Percentiles rank a stretch among this genome's conserved stretches.
Conservation (phyloP, 2,888 invertebrate genomes). For the Iphiclides podalirius region DNA sequence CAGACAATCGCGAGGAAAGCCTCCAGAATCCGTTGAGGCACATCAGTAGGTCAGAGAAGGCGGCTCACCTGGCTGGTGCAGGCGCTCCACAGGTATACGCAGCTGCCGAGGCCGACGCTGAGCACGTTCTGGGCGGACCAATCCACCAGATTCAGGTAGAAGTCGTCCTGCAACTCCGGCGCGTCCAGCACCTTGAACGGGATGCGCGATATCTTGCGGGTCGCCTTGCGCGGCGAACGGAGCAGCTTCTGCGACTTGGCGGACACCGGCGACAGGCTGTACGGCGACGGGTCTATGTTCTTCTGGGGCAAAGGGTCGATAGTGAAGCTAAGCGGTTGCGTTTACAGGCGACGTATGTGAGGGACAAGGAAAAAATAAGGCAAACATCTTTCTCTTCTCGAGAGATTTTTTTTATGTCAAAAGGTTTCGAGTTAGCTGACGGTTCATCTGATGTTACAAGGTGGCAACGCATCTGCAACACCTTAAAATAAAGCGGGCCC, state of each 20-base stretch:
- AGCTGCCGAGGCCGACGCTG: conserved; percentile 97
- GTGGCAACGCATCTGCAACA: no score
- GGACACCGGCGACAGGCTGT: conserved; percentile 96
- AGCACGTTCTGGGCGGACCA: conserved; percentile 99
- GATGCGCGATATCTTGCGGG: conserved; percentile 98
- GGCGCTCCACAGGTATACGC: conserved; percentile 99
- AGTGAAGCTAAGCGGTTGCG: neutral
- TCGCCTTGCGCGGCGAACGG: conserved; percentile 97
- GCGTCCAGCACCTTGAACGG: conserved; percentile 98
- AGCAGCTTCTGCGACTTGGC: conserved; percentile 96
- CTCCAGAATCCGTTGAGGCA: no score
- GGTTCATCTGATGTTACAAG: no score
- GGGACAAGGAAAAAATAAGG: no score
- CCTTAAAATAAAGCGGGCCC: no score
- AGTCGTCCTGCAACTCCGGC: conserved; percentile 98
- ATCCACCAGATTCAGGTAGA: conserved; percentile 98
- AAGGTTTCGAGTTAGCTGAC: no score
- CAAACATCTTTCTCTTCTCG: no score
- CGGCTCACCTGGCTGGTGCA: conserved; percentile 93
- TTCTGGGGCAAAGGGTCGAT: conserved; percentile 77
- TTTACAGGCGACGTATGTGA: no score
- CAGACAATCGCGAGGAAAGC: no score
- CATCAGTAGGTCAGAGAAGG: no score
- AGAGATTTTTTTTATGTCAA: no score
- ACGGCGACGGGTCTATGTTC: conserved; percentile 91